Percentiles rank a stretch among this genome's conserved stretches.
Evolutionary conservation across 2,888 invertebrate genomes (phyloP).

Genomic region (Ectemnius lituratus): DNA sequence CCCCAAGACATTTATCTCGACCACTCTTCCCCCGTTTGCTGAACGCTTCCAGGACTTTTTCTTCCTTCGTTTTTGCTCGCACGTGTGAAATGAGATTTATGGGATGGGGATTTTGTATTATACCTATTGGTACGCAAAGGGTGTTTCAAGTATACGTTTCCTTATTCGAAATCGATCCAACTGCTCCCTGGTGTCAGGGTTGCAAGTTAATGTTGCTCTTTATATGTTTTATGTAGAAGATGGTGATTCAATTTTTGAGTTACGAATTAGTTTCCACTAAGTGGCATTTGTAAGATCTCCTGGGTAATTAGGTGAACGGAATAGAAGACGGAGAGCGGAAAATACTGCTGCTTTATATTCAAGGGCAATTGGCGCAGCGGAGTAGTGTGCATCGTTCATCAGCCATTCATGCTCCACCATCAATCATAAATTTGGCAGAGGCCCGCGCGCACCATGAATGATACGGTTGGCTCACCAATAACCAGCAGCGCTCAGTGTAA

Average conservation of each 20-base stretch:
- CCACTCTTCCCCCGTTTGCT: neutral
- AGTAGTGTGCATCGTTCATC: conserved; percentile 1
- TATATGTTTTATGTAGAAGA: no score
- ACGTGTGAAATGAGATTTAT: no score
- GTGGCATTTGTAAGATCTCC: neutral
- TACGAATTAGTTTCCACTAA: no score
- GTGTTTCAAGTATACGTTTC: no score
- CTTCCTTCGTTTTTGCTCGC: conserved; percentile 19
- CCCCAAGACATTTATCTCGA: no score
- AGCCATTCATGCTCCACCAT: conserved; percentile 6
- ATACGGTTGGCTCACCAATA: neutral
- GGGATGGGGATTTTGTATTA: no score
- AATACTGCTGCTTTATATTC: neutral
- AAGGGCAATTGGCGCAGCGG: neutral
- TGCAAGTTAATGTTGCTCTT: no score
- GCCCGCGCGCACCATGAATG: neutral
- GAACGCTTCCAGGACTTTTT: conserved; percentile 17
- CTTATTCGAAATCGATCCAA: no score
- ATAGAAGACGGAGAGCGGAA: neutral
- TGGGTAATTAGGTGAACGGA: neutral
- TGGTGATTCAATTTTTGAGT: no score
- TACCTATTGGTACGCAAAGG: no score
- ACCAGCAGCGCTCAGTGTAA: no score
- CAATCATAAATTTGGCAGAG: conserved; percentile 6
- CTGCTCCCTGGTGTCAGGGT: no score